Conservation (phyloP, 2,888 invertebrate genomes). For the Meandrusa payeni region DNA sequence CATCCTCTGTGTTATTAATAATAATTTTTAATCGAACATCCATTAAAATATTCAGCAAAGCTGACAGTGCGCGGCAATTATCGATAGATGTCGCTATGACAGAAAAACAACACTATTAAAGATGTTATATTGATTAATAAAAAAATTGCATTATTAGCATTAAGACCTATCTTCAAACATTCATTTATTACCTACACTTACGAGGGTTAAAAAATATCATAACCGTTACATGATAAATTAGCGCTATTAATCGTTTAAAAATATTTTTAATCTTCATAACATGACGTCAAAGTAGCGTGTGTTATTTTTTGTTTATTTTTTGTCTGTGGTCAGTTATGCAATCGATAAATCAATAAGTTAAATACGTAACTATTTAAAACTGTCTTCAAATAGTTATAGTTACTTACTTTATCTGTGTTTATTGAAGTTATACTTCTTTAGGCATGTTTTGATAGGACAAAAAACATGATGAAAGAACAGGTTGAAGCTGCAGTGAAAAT, state of each 20-base stretch:
- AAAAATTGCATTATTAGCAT: background rate
- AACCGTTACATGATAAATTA: too few species aligned
- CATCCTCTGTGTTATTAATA: background rate
- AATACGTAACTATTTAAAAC: too few species aligned
- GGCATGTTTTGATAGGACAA: too few species aligned
- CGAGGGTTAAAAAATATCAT: too few species aligned
- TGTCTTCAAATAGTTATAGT: too few species aligned
- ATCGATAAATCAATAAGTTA: slow-evolving; percentile 7
- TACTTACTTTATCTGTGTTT: too few species aligned
- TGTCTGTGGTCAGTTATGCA: background rate
- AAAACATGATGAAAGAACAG: too few species aligned
- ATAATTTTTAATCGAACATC: background rate
- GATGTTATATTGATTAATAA: slow-evolving; percentile 1
- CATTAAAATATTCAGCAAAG: background rate
- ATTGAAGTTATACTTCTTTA: too few species aligned
- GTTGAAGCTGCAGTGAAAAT: too few species aligned
- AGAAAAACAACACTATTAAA: slow-evolving; percentile 3
- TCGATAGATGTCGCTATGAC: background rate
- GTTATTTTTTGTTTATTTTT: slow-evolving; percentile 1
- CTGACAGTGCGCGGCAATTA: background rate
- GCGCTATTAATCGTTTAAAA: too few species aligned
- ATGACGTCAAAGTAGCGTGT: slow-evolving; percentile 6
- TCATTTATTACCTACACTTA: background rate
- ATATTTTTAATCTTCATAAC: slow-evolving; percentile 1
- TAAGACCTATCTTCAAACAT: background rate